Conservation (phyloP, 2,113 vertebrate species). For the Paratilapia polleni region DNA sequence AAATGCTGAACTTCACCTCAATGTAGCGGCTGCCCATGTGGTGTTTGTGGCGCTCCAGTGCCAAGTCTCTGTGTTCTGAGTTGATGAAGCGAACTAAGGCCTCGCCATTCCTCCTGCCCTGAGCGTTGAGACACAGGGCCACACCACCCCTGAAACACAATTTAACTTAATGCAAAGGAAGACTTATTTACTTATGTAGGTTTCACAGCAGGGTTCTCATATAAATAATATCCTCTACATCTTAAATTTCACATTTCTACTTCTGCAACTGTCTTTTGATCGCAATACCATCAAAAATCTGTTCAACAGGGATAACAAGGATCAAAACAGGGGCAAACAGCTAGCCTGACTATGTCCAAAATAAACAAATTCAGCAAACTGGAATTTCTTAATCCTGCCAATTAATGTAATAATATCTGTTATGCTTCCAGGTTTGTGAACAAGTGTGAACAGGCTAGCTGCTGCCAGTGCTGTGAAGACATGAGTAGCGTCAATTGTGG, state of each 20-base stretch:
- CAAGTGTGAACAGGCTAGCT: not conserved
- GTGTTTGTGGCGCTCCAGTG: conserved; percentile 94
- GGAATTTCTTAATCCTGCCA: not conserved
- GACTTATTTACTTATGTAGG: not conserved
- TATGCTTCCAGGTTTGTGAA: not conserved
- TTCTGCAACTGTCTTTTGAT: not conserved
- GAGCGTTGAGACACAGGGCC: conserved; percentile 94
- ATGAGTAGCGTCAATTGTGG: too few species aligned
- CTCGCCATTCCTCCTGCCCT: conserved; percentile 95
- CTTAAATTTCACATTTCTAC: not conserved
- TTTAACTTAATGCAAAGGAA: not conserved
- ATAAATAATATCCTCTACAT: not conserved
- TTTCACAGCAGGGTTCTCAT: not conserved
- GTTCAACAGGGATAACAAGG: not conserved
- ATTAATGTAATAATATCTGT: not conserved
- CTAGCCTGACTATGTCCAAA: not conserved
- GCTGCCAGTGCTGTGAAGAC: not conserved
- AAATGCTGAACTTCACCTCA: conserved; percentile 80
- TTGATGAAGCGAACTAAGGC: conserved; percentile 92
- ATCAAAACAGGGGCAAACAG: too few species aligned
- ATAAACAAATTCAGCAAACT: not conserved
- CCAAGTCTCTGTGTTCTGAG: conserved; percentile 92
- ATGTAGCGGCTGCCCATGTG: conserved; percentile 98
- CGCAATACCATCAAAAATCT: not conserved
- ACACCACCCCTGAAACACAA: conserved; percentile 88